phyloP scores from a whole-genome alignment of 1,140 invertebrate species.

The Drosophila equinoxialis region DNA sequence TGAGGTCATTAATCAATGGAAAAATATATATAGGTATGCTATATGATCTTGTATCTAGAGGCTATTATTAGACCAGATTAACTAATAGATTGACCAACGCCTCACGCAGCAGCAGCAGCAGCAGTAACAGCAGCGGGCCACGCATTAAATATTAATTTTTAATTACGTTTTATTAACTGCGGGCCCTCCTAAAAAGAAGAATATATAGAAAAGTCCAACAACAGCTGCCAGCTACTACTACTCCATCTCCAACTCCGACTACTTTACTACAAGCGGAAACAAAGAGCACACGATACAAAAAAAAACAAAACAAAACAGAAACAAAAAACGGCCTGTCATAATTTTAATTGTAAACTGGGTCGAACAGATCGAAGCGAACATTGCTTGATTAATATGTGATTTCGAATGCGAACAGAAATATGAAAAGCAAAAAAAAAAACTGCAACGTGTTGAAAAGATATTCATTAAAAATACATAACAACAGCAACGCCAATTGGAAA shows the following conservation, averaged over 20 bases:
- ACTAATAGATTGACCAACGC: constrained; percentile 48
- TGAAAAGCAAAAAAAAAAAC: constrained; percentile 24
- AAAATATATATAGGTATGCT: neutral
- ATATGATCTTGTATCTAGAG: constrained; percentile 22
- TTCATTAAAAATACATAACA: constrained; percentile 73
- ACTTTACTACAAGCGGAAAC: constrained; percentile 4
- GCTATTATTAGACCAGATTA: constrained; percentile 53
- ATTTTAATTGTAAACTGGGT: constrained; percentile 76
- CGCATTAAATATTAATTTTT: constrained; percentile 75
- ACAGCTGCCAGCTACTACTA: constrained; percentile 14
- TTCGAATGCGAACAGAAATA: constrained; percentile 12
- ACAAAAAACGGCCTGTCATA: constrained; percentile 61
- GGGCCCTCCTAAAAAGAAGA: constrained; percentile 12
- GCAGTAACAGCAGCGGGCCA: constrained; percentile 2
- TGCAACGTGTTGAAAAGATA: constrained; percentile 61
- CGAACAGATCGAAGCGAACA: constrained; percentile 48
- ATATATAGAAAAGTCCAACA: constrained; percentile 4
- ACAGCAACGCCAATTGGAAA: constrained; percentile 34
- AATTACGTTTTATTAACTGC: constrained; percentile 56
- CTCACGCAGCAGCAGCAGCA: constrained; percentile 18
- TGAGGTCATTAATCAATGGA: constrained; percentile 54
- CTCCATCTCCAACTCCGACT: too few species aligned
- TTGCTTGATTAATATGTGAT: constrained; percentile 64
- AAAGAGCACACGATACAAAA: constrained; percentile 20
- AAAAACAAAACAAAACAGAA: constrained; percentile 18